Conservation (phyloP, 37 sponge, comb jelly and placozoan species). For the Spongilla lacustris region DNA sequence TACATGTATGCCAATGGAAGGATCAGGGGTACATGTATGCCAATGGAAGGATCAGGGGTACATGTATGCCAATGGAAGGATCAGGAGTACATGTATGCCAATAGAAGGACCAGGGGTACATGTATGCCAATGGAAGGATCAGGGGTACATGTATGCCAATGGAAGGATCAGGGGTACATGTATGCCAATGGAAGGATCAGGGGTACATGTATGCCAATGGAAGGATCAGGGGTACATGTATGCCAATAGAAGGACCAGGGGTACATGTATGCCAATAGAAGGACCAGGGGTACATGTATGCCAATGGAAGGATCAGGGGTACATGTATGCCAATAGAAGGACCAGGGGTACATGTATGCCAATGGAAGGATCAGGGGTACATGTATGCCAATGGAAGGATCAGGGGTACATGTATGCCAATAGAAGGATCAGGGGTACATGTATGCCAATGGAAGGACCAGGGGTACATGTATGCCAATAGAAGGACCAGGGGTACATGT, state of each 20-base stretch:
- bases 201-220: too few relatives aligned
- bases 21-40: too few relatives aligned
- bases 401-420: not conserved
- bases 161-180: too few relatives aligned
- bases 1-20: too few relatives aligned
- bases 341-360: not conserved
- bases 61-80: too few relatives aligned
- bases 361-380: not conserved
- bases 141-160: too few relatives aligned
- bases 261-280: not conserved
- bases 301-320: not conserved
- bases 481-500: not conserved
- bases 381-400: not conserved
- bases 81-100: too few relatives aligned
- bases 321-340: not conserved
- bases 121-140: too few relatives aligned
- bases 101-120: too few relatives aligned
- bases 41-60: too few relatives aligned
- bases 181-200: too few relatives aligned
- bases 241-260: not conserved
- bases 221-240: not conserved
- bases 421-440: not conserved
- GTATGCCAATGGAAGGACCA: not conserved
- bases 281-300: not conserved
- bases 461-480: not conserved